Conservation (phyloP, 2,888 invertebrate species). For the Agriopis marginaria region DNA sequence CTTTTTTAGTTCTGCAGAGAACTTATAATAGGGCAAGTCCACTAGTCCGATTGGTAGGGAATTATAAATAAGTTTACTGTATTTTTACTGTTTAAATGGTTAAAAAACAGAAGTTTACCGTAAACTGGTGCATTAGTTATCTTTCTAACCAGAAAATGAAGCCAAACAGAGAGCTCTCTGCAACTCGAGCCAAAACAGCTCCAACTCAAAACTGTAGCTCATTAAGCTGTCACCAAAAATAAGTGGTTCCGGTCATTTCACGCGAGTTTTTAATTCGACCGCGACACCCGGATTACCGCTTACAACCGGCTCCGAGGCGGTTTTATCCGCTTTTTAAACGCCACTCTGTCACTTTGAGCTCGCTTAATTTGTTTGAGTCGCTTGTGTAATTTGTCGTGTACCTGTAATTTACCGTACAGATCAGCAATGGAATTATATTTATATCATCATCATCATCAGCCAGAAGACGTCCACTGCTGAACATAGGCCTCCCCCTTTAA, state of each 20-base stretch:
- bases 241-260: constrained; percentile 58
- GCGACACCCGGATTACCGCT: constrained; percentile 56
- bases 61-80: no score
- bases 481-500: no score
- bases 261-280: constrained; percentile 60
- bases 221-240: constrained; percentile 52
- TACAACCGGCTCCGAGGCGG: constrained; percentile 53
- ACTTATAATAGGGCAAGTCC: no score
- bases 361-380: constrained; percentile 54
- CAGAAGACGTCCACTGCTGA: no score
- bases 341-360: constrained; percentile 51
- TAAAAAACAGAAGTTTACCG: neutral
- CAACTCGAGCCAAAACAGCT: constrained; percentile 17
- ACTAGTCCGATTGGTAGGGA: no score
- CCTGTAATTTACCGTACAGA: constrained; percentile 43
- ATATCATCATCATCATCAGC: neutral
- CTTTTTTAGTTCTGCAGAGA: no score
- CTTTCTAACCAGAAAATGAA: neutral
- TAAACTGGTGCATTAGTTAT: neutral
- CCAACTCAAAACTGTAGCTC: constrained; percentile 45
- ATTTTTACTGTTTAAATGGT: neutral
- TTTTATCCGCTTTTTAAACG: constrained; percentile 57
- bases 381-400: constrained; percentile 52
- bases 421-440: neutral
- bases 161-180: constrained; percentile 6